phyloP scores from a whole-genome alignment of 1,140 invertebrate genomes.

The Oedothorax gibbosus region DNA sequence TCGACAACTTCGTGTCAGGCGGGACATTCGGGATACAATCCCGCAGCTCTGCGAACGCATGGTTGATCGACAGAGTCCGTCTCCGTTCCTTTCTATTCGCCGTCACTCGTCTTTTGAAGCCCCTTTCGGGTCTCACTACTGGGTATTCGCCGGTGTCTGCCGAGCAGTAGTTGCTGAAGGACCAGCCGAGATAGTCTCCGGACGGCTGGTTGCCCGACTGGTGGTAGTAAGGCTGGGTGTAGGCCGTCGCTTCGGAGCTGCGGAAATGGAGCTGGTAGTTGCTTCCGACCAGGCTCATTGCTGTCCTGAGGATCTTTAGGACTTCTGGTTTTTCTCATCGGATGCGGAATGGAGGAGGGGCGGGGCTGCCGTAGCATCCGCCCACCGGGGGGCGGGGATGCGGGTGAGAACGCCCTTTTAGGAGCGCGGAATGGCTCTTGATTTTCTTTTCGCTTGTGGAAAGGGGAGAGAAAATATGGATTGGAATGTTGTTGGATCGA shows the following conservation, averaged over 20 bases:
- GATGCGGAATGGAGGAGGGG: not conserved
- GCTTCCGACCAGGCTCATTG: conserved; percentile 60
- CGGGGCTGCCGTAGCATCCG: not conserved
- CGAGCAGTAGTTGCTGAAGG: conserved; percentile 42
- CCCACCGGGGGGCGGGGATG: too few species aligned
- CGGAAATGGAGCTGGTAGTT: conserved; percentile 50
- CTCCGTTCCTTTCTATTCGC: conserved; percentile 95
- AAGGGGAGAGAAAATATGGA: too few species aligned
- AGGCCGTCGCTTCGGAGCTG: conserved; percentile 32
- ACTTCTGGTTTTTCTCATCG: conserved; percentile 42
- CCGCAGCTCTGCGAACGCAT: conserved; percentile 89
- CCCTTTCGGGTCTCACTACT: conserved; percentile 26
- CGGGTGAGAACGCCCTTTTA: too few species aligned
- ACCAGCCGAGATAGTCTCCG: conserved; percentile 33
- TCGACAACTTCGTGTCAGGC: conserved; percentile 88
- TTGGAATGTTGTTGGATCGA: too few species aligned
- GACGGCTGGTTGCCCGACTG: conserved; percentile 35
- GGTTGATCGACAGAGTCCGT: conserved; percentile 93
- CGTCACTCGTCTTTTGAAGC: conserved; percentile 62
- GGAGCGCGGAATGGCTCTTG: too few species aligned
- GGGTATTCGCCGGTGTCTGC: conserved; percentile 15
- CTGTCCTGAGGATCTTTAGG: conserved; percentile 27
- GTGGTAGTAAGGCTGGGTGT: conserved; percentile 52
- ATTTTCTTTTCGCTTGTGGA: too few species aligned
- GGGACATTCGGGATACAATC: conserved; percentile 97